Base-by-base conservation (phyloP, 2,797 vertebrate genomes). In the Triplophysa bombifrons region DNA sequence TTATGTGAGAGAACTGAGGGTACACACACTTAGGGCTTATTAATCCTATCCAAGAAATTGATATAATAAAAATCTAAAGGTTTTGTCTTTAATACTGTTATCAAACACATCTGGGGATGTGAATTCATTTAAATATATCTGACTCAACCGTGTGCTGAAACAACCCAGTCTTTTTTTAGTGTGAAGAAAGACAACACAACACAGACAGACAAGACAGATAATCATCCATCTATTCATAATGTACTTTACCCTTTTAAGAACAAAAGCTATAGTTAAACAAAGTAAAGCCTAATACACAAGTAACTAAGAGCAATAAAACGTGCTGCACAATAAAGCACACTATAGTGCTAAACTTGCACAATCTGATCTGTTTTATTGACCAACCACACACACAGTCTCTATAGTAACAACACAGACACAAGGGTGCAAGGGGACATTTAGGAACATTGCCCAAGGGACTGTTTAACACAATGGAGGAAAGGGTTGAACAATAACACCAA, bases 401-500 rank as follows among this genome's bases (percentile, higher is more conserved):
- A 84, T 84, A 78, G 84, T 81, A 64, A 85, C 86, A 83, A 53
- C 80, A 72, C 83, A 84, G 84, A 86, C 85, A 82, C 71, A 78
- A 51, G 61, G 10, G 78, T 81, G 82, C 61, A 84, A 80, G 74
- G 80, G 74, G 78, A 82, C 78, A 69, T 81, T 84, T 81, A 81
- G 76, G 78, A 82, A 76, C 79, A 81, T 72, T 72, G 76, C 78
- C 83, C 67, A 61, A 64, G 83, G 73, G 82, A 83, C 25, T 79
- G 71, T 84, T 81, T 61, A 83, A 83, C 72, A 84, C 81, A 80
- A 72, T 69, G 61, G 72, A 80, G 60, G 63, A 73, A 66, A 55
- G 30, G 74, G 61, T 65, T 46, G 44, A 30, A 77, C 51, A 72
- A 50, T 58, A 82, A 80, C 79, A 78, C 50, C 48, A 72, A 13